phyloP scores from a whole-genome alignment of 2,113 vertebrate species.

The Leucoraja erinaceus region DNA sequence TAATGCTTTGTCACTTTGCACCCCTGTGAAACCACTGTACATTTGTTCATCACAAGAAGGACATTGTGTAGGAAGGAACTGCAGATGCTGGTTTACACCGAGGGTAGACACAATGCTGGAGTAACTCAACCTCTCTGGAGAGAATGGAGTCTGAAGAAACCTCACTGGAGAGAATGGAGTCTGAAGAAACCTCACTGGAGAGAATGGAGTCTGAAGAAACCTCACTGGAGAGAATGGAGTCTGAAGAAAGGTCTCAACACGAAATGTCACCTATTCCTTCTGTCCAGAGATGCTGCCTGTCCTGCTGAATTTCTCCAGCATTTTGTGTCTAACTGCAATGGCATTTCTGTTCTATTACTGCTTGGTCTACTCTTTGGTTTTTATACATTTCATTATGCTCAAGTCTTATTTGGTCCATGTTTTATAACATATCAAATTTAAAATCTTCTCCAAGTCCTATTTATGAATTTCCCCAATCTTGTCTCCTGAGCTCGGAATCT shows the following conservation, averaged over 20 bases:
- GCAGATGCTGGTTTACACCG: too few species aligned
- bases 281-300: too few species aligned
- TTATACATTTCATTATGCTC: neutral
- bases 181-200: too few species aligned
- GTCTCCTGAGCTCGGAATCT: neutral
- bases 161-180: too few species aligned
- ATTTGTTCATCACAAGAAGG: neutral
- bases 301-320: too few species aligned
- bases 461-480: neutral
- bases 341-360: neutral
- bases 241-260: too few species aligned
- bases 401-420: neutral
- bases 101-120: too few species aligned
- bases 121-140: too few species aligned
- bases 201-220: too few species aligned
- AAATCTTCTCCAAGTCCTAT: neutral
- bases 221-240: too few species aligned
- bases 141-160: too few species aligned
- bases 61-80: neutral
- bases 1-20: neutral
- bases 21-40: neutral
- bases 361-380: neutral
- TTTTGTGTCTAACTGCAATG: neutral
- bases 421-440: neutral
- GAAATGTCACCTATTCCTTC: too few species aligned